Evolutionary conservation across 1,140 invertebrate genomes (phyloP).

Genomic region (Eupeodes corollae): DNA sequence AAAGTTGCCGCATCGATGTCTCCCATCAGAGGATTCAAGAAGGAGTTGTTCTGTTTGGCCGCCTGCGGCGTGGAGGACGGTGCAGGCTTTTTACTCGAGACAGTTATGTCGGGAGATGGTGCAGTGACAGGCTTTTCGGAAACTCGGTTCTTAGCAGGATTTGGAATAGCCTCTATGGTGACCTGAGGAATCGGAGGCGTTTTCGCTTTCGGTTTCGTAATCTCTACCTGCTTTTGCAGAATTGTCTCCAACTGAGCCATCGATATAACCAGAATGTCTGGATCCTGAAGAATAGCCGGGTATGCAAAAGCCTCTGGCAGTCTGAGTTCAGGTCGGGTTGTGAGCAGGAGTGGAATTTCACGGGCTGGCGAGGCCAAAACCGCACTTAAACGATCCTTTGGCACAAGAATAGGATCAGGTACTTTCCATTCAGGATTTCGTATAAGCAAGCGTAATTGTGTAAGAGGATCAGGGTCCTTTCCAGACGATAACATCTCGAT

Average conservation of each 20-base stretch:
- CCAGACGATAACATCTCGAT: conserved; percentile 33
- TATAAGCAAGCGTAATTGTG: conserved; percentile 60
- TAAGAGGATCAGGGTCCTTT: conserved; percentile 50
- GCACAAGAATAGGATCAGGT: conserved; percentile 68
- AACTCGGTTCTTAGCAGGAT: neutral
- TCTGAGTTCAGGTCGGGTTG: conserved; percentile 55
- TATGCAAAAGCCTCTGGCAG: conserved; percentile 58
- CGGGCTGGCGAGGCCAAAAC: conserved; percentile 58
- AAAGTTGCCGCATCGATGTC: conserved; percentile 55
- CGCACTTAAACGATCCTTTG: conserved; percentile 56
- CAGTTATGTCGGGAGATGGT: neutral
- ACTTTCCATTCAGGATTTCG: conserved; percentile 55
- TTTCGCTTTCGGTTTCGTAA: conserved; percentile 9
- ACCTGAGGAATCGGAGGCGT: conserved; percentile 15
- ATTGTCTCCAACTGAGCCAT: conserved; percentile 64
- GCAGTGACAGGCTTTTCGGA: conserved; percentile 3
- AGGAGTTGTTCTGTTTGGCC: conserved; percentile 6
- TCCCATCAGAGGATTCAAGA: conserved; percentile 41
- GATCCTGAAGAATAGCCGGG: conserved; percentile 59
- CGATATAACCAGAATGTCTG: conserved; percentile 66
- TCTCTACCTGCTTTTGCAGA: conserved; percentile 43
- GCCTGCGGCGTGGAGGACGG: conserved; percentile 5
- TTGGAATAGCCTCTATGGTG: conserved; percentile 1
- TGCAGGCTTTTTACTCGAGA: conserved; percentile 1
- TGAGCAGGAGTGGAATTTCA: conserved; percentile 62